phyloP scores from a whole-genome alignment of 2,888 invertebrate genomes.

The Cephalotes varians region DNA sequence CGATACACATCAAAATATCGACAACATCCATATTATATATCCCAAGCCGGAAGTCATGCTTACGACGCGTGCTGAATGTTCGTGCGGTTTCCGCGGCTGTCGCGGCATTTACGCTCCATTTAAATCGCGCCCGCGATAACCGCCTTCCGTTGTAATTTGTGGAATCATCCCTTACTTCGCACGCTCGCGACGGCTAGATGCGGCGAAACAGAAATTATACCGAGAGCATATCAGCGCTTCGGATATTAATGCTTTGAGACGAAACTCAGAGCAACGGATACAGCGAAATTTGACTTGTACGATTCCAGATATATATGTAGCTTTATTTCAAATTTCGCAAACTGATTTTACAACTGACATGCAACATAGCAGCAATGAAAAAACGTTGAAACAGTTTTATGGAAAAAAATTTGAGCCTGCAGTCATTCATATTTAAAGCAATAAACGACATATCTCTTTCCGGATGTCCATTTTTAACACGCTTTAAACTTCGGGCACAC shows the following conservation, averaged over 20 bases:
- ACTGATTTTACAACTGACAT: neutral
- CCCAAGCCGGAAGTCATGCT: slow-evolving; percentile 34
- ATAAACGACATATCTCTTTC: slow-evolving; percentile 11
- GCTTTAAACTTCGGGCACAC: neutral
- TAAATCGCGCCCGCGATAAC: slow-evolving; percentile 58
- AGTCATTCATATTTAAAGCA: neutral
- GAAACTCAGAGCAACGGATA: neutral
- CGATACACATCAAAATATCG: neutral
- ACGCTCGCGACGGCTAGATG: slow-evolving; percentile 35
- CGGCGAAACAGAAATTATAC: slow-evolving; percentile 37
- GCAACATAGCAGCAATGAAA: neutral
- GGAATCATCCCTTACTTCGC: slow-evolving; percentile 44
- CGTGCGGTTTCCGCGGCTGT: slow-evolving; percentile 64
- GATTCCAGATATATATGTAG: neutral
- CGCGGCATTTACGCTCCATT: slow-evolving; percentile 62
- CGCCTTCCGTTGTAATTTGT: slow-evolving; percentile 59
- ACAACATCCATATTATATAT: neutral
- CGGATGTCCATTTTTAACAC: slow-evolving; percentile 16
- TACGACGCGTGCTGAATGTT: slow-evolving; percentile 64
- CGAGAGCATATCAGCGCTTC: slow-evolving; percentile 6
- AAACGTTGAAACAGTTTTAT: slow-evolving; percentile 3
- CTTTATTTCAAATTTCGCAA: neutral
- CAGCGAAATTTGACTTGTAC: neutral
- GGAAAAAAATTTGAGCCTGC: neutral
- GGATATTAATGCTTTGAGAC: slow-evolving; percentile 19